Percentiles rank a stretch among this genome's conserved stretches.
These are phyloP conservation scores for Drosophila nigricruria DNA, from an alignment of 2,888 invertebrate species.

Conservation along the genomic window DNA sequence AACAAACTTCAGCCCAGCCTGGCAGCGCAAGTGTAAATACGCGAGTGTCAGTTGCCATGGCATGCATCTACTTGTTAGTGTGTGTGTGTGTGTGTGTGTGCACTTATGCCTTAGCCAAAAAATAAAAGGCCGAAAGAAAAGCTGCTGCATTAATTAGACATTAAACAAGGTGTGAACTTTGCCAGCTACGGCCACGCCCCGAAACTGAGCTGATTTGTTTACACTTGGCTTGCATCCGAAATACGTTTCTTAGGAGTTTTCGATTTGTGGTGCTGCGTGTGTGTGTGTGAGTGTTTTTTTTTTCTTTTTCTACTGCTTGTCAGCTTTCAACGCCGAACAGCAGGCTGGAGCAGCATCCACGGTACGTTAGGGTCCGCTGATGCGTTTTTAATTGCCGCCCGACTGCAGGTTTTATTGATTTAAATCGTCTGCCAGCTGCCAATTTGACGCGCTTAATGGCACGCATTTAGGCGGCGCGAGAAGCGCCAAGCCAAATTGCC, in stretches of 20 bases:
- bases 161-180: slow-evolving; percentile 78
- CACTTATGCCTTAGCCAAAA: slow-evolving; percentile 31
- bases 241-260: slow-evolving; percentile 8
- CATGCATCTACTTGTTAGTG: slow-evolving; percentile 22
- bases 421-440: slow-evolving; percentile 74
- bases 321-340: slow-evolving; percentile 9
- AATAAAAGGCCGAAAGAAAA: slow-evolving; percentile 48
- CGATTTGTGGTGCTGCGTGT: slow-evolving; percentile 6
- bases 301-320: not conserved
- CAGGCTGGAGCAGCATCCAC: not conserved
- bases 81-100: slow-evolving; percentile 5
- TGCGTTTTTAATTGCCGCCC: slow-evolving; percentile 75
- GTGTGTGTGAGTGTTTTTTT: not conserved
- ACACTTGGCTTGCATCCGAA: slow-evolving; percentile 46
- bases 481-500: slow-evolving; percentile 54
- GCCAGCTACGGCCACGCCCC: slow-evolving; percentile 63
- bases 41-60: slow-evolving; percentile 28
- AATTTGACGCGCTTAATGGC: slow-evolving; percentile 75
- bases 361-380: slow-evolving; percentile 48
- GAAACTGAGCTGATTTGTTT: slow-evolving; percentile 51
- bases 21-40: slow-evolving; percentile 71
- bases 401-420: slow-evolving; percentile 74
- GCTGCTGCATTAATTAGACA: slow-evolving; percentile 77
- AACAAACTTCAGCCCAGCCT: slow-evolving; percentile 31
- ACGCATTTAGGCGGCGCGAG: slow-evolving; percentile 45